These are phyloP conservation scores for Paguma larvata DNA, from an alignment of 2,797 vertebrate genomes.

Conservation along the genomic window DNA sequence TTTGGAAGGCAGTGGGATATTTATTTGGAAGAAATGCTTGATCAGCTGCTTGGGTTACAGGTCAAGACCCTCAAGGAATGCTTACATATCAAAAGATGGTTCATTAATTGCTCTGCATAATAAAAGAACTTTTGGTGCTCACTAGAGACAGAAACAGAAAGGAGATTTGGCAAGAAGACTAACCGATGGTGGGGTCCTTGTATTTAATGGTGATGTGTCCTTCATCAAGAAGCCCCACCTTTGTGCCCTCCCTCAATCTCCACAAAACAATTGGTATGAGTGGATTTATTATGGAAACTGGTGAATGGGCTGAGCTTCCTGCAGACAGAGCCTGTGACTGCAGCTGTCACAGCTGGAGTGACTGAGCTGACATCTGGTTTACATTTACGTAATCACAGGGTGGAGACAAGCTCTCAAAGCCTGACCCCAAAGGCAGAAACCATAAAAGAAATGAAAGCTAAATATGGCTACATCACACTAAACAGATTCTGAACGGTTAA, in stretches of 20 bases:
- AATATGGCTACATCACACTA: neutral
- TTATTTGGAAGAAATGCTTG: neutral
- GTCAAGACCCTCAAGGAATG: neutral
- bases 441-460: neutral
- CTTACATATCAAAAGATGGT: neutral
- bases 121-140: neutral
- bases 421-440: constrained; percentile 11
- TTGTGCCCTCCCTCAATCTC: neutral
- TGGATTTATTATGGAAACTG: constrained; percentile 44
- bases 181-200: neutral
- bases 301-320: neutral
- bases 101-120: neutral
- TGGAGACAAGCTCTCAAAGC: neutral
- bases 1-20: neutral
- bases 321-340: neutral
- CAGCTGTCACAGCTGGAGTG: neutral
- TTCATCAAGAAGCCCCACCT: neutral
- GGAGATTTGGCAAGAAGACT: neutral
- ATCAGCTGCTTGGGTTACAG: neutral
- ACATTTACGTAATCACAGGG: constrained; percentile 64
- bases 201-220: too few species aligned
- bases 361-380: constrained; percentile 64
- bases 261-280: neutral
- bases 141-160: neutral
- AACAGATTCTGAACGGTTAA: neutral